Evolutionary conservation across 2,113 vertebrate genomes (phyloP), one percentile per base, ranked within the genome.

Genomic region (Aptenodytes patagonicus): DNA sequence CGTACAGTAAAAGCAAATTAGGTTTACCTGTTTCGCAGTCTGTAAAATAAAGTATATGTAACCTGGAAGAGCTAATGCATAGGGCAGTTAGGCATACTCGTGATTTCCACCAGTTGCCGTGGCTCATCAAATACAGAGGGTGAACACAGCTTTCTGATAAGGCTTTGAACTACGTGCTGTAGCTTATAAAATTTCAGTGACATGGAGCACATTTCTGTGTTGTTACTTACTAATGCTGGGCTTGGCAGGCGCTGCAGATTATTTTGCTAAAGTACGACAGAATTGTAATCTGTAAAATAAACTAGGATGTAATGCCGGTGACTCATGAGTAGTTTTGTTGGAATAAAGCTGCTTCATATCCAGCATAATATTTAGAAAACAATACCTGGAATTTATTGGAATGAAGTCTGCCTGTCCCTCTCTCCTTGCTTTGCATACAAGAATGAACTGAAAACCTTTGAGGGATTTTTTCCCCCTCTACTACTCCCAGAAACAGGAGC

Each of bases 321-420:
- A 90, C 62, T 88, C 65, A 70, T 25, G 34, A 94, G 28, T 44
- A 65, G 66, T 90, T 88, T 92, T 69, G 28, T 61, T 60, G 36
- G 36, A 90, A 72, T 61, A 73, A 88, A 80, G 25, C 40, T 72
- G 29, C 40, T 83, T 95, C 36, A 28, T 83, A 83, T 9, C n/a
- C 44, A 83, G 31, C 9, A 49, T 34, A 82, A n/a, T 72, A 72
- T 61, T 92, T 90, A 72, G 22, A 91, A 96, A 91, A 68, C 65
- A 84, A 62, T 92, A 44, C 16, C 65, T 51, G 40, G 66, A 90
- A 83, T 79, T 94, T 52, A 21, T 76, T 3, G 5, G 61, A 75
- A n/a, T 68, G 15, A 93, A 87, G 22, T 40, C 46, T 82, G 38
- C 34, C 52, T 70, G 17, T 52, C 17, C 25, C 16, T 60, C 13